These are phyloP conservation scores for Sebastiscus tertius DNA, from an alignment of 2,797 vertebrate species.

Conservation along the genomic window DNA sequence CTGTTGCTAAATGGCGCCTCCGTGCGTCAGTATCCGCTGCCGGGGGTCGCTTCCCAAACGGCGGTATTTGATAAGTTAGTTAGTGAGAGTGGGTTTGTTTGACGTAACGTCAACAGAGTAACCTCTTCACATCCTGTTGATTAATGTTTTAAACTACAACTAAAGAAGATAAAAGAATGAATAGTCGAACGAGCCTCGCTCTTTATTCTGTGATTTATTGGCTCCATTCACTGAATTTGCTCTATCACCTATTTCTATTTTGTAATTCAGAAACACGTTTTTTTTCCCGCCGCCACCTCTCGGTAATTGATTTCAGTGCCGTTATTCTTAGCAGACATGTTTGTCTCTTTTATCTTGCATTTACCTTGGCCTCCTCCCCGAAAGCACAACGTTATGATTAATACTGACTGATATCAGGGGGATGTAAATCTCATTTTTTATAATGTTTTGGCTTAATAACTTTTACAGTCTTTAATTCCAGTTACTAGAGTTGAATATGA, in stretches of 20 bases:
- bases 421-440: constrained; percentile 10
- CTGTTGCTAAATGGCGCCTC: too few species aligned
- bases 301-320: neutral
- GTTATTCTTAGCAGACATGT: neutral
- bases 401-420: neutral
- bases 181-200: neutral
- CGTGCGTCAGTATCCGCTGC: too few species aligned
- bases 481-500: neutral
- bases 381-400: constrained; percentile 2
- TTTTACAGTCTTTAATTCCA: neutral
- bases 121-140: too few species aligned
- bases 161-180: too few species aligned
- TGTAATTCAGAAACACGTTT: neutral
- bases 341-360: neutral
- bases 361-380: neutral
- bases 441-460: neutral
- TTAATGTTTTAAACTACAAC: too few species aligned
- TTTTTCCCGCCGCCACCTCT: neutral
- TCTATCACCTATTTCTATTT: neutral
- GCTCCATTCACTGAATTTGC: neutral
- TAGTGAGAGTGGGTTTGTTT: too few species aligned
- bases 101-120: too few species aligned
- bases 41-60: too few species aligned
- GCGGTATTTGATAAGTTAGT: too few species aligned
- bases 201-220: neutral